Conservation (phyloP, 2,888 invertebrate genomes). For the Cinara cedri region DNA sequence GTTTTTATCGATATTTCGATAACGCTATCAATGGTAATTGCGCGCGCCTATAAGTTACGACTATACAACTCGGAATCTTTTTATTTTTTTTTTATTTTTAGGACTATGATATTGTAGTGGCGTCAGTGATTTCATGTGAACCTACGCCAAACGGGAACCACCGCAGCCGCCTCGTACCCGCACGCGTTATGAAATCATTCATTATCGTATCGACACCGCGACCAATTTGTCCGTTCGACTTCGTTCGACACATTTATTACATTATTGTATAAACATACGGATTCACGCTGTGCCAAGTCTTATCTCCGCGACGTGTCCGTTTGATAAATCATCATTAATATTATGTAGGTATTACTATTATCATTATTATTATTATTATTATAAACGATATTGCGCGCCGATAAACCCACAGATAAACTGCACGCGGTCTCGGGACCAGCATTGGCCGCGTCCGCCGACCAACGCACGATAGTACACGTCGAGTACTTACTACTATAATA, state of each 20-base stretch:
- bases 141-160: not conserved
- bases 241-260: not conserved
- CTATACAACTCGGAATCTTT: no score
- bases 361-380: slow-evolving; percentile 5
- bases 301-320: slow-evolving; percentile 10
- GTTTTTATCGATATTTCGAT: no score
- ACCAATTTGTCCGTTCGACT: slow-evolving; percentile 9
- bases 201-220: not conserved
- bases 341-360: not conserved
- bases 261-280: not conserved
- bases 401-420: not conserved
- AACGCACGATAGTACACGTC: not conserved
- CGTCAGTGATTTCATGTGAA: no score
- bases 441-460: no score
- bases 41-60: no score
- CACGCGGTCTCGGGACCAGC: no score
- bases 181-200: not conserved
- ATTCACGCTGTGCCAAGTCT: slow-evolving; percentile 14
- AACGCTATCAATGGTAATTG: no score
- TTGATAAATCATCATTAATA: slow-evolving; percentile 11
- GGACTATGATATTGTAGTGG: no score
- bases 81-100: no score
- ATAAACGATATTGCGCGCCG: not conserved
- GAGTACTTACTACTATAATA: not conserved
- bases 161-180: not conserved